Conservation (phyloP, 2,113 vertebrate species). For the Brachionichthys hirsutus region DNA sequence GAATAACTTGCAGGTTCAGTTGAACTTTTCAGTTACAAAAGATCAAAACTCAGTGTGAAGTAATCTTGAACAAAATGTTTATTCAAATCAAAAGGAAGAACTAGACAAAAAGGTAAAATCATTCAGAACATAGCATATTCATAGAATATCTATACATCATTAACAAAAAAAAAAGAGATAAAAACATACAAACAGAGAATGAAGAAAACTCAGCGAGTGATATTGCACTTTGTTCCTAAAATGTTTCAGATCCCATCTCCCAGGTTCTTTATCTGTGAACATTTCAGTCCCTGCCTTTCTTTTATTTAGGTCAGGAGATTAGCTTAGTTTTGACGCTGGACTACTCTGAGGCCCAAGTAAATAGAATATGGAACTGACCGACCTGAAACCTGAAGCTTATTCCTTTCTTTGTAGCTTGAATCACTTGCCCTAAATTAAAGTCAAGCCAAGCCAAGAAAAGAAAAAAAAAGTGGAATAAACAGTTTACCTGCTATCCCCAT, state of each 20-base stretch:
- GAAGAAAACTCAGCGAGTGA: conserved; percentile 90
- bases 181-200: conserved; percentile 88
- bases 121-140: conserved; percentile 88
- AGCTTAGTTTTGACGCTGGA: conserved; percentile 87
- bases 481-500: conserved; percentile 70
- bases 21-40: neutral
- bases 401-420: conserved; percentile 54
- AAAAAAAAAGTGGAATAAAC: conserved; percentile 52
- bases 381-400: conserved; percentile 74
- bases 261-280: conserved; percentile 59
- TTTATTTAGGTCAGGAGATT: conserved; percentile 79
- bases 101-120: conserved; percentile 91
- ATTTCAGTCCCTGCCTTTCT: conserved; percentile 80
- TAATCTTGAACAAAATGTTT: conserved; percentile 71
- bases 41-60: neutral
- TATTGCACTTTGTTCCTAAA: conserved; percentile 99
- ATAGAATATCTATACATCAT: conserved; percentile 93
- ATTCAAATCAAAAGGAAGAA: conserved; percentile 90
- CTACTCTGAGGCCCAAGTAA: conserved; percentile 73
- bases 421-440: conserved; percentile 58
- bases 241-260: conserved; percentile 85
- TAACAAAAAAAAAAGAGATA: conserved; percentile 71
- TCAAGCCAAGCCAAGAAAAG: conserved; percentile 43
- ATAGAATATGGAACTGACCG: conserved; percentile 81
- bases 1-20: conserved; percentile 1